Percentiles rank a stretch among this genome's conserved stretches.
phyloP scores from a whole-genome alignment of 2,797 vertebrate species.

The Pangasius djambal region DNA sequence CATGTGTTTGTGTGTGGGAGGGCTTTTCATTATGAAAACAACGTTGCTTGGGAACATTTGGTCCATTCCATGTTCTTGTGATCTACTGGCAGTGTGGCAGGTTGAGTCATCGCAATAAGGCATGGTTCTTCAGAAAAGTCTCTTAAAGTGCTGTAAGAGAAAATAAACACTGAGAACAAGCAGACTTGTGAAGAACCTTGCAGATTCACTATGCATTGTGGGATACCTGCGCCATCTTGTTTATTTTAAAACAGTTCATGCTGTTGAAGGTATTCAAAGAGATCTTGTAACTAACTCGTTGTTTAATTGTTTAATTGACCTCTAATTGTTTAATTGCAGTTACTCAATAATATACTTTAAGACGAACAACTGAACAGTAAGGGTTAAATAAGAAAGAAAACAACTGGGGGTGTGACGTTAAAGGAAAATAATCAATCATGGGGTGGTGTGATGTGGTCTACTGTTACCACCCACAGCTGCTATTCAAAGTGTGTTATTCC shows the following conservation, averaged over 20 bases:
- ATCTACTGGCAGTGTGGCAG: slow-evolving; percentile 56
- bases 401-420: background rate
- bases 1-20: slow-evolving; percentile 55
- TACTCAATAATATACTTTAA: background rate
- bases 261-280: background rate
- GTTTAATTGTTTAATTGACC: background rate
- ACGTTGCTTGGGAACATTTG: slow-evolving; percentile 66
- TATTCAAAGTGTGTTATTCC: too few species aligned
- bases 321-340: background rate
- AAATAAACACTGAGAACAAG: slow-evolving; percentile 9
- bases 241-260: background rate
- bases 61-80: slow-evolving; percentile 65
- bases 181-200: background rate
- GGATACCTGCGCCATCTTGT: background rate
- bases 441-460: background rate
- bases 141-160: background rate
- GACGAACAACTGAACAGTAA: background rate
- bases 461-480: too few species aligned
- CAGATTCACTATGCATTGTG: background rate
- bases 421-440: background rate
- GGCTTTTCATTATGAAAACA: slow-evolving; percentile 60
- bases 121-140: slow-evolving; percentile 43
- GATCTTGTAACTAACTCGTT: background rate
- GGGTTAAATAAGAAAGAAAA: background rate
- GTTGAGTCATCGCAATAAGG: slow-evolving; percentile 69